phyloP scores from a whole-genome alignment of 2,797 vertebrate genomes.

The Microcaecilia unicolor region DNA sequence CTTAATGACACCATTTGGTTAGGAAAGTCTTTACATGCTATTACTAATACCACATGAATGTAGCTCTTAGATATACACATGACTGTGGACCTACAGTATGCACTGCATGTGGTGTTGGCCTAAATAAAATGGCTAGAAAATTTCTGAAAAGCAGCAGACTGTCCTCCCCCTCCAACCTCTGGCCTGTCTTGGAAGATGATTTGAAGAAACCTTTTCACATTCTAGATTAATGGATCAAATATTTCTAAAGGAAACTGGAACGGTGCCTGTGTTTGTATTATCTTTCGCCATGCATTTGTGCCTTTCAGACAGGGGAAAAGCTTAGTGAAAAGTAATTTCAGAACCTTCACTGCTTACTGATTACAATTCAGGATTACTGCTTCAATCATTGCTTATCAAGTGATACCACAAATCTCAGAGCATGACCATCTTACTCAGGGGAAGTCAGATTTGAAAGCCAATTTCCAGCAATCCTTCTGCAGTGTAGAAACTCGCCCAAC shows the following conservation, averaged over 20 bases:
- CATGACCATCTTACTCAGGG: conserved; percentile 29
- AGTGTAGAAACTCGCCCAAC: conserved; percentile 10
- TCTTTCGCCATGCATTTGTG: conserved; percentile 20
- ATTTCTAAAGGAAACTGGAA: conserved; percentile 20
- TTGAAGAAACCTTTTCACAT: conserved; percentile 13
- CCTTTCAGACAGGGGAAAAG: conserved; percentile 18
- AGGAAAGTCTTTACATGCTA: too few relatives aligned
- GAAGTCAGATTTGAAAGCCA: conserved; percentile 37
- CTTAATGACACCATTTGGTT: too few relatives aligned
- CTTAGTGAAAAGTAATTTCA: conserved; percentile 41
- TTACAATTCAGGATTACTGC: conserved; percentile 31
- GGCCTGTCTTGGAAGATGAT: neutral
- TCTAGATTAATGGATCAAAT: conserved; percentile 19
- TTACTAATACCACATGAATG: too few relatives aligned
- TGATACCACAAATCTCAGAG: conserved; percentile 37
- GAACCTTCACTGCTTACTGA: conserved; percentile 34
- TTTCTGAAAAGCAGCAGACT: too few relatives aligned
- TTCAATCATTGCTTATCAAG: conserved; percentile 34
- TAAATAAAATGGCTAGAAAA: too few relatives aligned
- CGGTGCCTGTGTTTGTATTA: conserved; percentile 6
- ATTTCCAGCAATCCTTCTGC: conserved; percentile 22
- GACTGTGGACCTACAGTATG: too few relatives aligned
- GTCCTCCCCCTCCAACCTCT: too few relatives aligned
- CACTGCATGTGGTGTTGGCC: too few relatives aligned
- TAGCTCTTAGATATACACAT: too few relatives aligned